Conservation (phyloP, 2,797 vertebrate species). For the Sebastes jordani region DNA sequence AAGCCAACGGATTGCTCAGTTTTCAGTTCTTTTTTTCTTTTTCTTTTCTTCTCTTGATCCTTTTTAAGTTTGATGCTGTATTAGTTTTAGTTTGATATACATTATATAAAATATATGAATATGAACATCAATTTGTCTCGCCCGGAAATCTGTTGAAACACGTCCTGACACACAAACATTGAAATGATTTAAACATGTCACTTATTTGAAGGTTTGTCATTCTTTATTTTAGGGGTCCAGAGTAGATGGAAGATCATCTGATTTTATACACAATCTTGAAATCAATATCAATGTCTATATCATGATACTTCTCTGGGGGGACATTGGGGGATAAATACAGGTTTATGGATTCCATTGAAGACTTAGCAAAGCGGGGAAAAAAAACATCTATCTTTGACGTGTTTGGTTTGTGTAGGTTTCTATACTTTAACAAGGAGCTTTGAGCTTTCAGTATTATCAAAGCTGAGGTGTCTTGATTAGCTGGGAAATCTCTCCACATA, state of each 20-base stretch:
- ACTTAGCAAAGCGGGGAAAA: not conserved
- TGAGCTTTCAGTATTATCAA: not conserved
- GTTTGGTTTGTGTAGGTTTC: not conserved
- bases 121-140: slow-evolving; percentile 79
- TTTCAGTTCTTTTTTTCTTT: slow-evolving; percentile 35
- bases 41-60: slow-evolving; percentile 60
- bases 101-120: slow-evolving; percentile 87
- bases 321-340: not conserved
- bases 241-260: not conserved
- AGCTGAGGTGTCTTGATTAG: not conserved
- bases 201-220: not conserved
- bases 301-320: not conserved
- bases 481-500: not conserved
- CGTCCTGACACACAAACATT: not conserved
- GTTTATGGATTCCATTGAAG: not conserved
- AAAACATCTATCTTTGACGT: not conserved
- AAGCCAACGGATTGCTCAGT: slow-evolving; percentile 65
- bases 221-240: not conserved
- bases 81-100: slow-evolving; percentile 91
- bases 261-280: not conserved
- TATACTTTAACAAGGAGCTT: not conserved
- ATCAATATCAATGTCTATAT: not conserved
- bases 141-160: slow-evolving; percentile 62
- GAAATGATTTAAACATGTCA: not conserved
- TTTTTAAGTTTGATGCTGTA: slow-evolving; percentile 91